Conservation (phyloP, 2,888 invertebrate species). For the Aphodius sticticus region DNA sequence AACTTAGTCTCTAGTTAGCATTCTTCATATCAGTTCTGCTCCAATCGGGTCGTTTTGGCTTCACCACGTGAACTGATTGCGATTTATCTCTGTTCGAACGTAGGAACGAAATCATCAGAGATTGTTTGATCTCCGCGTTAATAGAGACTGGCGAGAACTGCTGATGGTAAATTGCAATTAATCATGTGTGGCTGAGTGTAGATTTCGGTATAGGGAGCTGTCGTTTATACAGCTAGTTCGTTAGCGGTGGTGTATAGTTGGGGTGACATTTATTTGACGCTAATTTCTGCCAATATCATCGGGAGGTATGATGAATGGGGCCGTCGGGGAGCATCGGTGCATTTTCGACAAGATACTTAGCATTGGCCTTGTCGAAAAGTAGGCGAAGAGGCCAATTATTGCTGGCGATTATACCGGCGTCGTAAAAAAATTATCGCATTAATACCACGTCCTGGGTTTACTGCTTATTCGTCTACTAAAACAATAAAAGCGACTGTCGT, state of each 20-base stretch:
- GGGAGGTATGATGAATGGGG: neutral
- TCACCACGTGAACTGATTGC: neutral
- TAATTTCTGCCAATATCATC: constrained; percentile 28
- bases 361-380: constrained; percentile 34
- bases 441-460: neutral
- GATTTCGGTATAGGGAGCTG: constrained; percentile 9
- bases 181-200: constrained; percentile 4
- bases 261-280: constrained; percentile 32
- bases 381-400: neutral
- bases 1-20: constrained; percentile 30
- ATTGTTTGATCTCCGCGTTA: neutral
- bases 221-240: constrained; percentile 26
- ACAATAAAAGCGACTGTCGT: neutral
- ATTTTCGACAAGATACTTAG: constrained; percentile 37
- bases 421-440: neutral
- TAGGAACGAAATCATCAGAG: neutral
- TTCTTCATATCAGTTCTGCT: no score
- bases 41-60: neutral
- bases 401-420: neutral
- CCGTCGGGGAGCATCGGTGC: neutral
- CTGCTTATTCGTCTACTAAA: neutral
- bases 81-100: neutral
- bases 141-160: neutral
- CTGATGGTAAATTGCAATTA: neutral
- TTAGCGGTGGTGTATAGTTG: constrained; percentile 26